Conservation (phyloP, 1,140 invertebrate species). For the Paramacrobiotus metropolitanus region DNA sequence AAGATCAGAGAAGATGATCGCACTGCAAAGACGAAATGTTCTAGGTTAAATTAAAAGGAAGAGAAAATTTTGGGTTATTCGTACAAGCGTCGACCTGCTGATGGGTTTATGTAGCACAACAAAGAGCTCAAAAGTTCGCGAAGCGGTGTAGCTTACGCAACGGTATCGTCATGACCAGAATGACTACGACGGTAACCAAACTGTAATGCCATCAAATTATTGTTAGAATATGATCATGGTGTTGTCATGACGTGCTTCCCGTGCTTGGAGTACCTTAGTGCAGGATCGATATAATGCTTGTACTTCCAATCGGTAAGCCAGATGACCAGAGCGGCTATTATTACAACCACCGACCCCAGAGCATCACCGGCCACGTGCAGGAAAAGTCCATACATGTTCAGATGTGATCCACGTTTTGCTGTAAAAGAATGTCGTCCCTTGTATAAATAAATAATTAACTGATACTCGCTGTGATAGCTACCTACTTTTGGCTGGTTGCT, state of each 20-base stretch:
- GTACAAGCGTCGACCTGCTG: too few species aligned
- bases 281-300: constrained; percentile 68
- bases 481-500: too few species aligned
- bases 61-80: too few species aligned
- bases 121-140: neutral
- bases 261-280: constrained; percentile 33
- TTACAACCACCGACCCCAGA: constrained; percentile 57
- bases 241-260: neutral
- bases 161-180: neutral
- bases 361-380: constrained; percentile 91
- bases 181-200: neutral
- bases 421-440: too few species aligned
- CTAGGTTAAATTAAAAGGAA: neutral
- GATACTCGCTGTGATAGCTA: too few species aligned
- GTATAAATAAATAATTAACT: too few species aligned
- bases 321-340: constrained; percentile 62
- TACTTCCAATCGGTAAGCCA: constrained; percentile 57
- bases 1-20: neutral
- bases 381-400: constrained; percentile 95
- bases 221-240: neutral
- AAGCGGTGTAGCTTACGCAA: neutral
- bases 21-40: neutral
- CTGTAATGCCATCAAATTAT: too few species aligned
- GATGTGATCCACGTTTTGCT: too few species aligned
- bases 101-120: too few species aligned